Evolutionary conservation across 2,113 vertebrate genomes (phyloP), one percentile per base, ranked within the genome.

Genomic region (Myocastor coypus): DNA sequence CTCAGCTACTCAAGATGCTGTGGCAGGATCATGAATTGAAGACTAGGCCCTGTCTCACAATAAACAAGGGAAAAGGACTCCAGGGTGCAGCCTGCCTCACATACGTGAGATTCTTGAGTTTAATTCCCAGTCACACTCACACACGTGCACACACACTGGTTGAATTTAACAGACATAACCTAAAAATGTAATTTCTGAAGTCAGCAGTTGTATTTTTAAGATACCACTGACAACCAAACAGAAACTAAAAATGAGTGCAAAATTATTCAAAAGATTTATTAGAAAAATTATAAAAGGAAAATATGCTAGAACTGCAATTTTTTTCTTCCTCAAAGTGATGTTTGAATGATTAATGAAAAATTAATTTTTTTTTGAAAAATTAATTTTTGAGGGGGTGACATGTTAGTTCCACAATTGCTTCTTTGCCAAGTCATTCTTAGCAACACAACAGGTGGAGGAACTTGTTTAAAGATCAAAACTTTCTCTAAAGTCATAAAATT

Each of bases 331-430:
- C 9, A n/a, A 64, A 93, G 50, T 46, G 40, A 87, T 55, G 4
- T 69, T 86, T 77, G 14, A 86, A 28, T 46, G 32, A n/a, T 59
- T 92, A 87, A 87, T 84, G 17, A 28, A 92, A 80, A n/a, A n/a
- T n/a, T n/a, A n/a, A n/a, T n/a, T n/a, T n/a, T n/a, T n/a, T n/a
- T n/a, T n/a, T n/a, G n/a, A n/a, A n/a, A n/a, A n/a, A n/a, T n/a
- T n/a, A 89, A 92, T 90, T 82, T 19, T 90, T 59, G n/a, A 7
- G 81, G 37, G 90, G 94, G 81, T 86, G 55, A 50, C 8, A 95
- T 61, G 14, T 24, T 86, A 52, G 52, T 94, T 90, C 61, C 86
- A 63, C 86, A 94, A n/a, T 7, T 59, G 32, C 61, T 69, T 69
- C 66, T 69, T 19, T 69, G 32, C 26, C 40, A 73, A 57, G 7